These are phyloP conservation scores for Balearica regulorum DNA, from an alignment of 2,797 vertebrate genomes.

Conservation along the genomic window DNA sequence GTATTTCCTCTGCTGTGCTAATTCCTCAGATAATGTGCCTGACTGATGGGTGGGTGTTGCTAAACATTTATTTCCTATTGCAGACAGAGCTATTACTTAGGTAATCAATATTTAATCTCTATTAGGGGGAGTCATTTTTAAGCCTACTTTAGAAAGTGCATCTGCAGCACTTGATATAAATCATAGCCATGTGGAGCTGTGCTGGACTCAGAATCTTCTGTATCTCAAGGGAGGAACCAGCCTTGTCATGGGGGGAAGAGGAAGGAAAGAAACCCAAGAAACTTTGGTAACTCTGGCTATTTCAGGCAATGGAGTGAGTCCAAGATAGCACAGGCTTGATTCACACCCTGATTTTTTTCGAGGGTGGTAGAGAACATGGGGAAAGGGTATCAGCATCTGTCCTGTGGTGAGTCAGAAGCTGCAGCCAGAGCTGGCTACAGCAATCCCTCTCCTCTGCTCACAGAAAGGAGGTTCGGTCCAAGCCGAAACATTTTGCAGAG, in stretches of 20 bases:
- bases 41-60: neutral
- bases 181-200: neutral
- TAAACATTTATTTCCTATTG: constrained; percentile 1
- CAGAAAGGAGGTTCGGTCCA: neutral
- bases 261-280: neutral
- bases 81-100: constrained; percentile 53
- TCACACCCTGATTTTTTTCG: neutral
- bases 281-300: neutral
- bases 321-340: neutral
- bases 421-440: neutral
- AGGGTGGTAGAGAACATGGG: neutral
- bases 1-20: neutral
- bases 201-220: neutral
- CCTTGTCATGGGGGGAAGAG: neutral
- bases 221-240: neutral
- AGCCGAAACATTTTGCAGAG: neutral
- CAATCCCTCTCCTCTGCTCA: neutral
- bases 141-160: neutral
- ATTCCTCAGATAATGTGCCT: neutral
- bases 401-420: neutral
- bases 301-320: neutral
- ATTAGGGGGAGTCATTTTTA: constrained; percentile 42
- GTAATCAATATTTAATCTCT: constrained; percentile 62
- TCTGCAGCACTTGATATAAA: constrained; percentile 20
- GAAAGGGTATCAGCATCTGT: neutral